Evolutionary conservation across 2,113 vertebrate species (phyloP).

Genomic region (Loxodonta africana): DNA sequence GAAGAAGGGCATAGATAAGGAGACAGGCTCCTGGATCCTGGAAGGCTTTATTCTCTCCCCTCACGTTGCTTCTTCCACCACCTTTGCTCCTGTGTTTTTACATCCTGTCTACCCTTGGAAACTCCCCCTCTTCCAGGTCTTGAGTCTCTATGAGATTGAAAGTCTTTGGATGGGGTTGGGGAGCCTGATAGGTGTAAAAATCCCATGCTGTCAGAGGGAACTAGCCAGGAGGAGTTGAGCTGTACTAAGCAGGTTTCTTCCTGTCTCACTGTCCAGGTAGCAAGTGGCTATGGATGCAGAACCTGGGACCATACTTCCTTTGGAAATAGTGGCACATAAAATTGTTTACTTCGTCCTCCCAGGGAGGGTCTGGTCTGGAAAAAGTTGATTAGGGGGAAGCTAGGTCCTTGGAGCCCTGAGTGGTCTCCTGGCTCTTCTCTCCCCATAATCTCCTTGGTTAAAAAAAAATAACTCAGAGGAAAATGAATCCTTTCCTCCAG

Average conservation of each 20-base stretch:
- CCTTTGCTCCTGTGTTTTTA: background rate
- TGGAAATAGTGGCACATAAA: constrained; percentile 9
- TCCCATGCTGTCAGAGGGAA: background rate
- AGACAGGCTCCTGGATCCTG: background rate
- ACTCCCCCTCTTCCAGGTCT: background rate
- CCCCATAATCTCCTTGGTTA: background rate
- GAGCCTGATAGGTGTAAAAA: background rate
- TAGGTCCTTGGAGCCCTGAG: background rate
- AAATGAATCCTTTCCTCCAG: background rate
- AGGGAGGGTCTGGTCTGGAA: background rate
- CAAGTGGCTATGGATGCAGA: background rate
- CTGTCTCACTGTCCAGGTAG: background rate
- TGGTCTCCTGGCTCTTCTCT: background rate
- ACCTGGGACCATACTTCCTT: background rate
- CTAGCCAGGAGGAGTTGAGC: background rate
- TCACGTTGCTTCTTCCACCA: background rate
- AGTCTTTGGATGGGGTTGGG: background rate
- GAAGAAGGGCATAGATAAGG: background rate
- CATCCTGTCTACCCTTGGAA: background rate
- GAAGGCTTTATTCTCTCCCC: background rate
- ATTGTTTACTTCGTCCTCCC: background rate
- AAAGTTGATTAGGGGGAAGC: background rate
- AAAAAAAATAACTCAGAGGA: background rate
- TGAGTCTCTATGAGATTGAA: background rate
- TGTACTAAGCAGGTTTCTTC: background rate